Base-by-base conservation (phyloP, 2,113 vertebrate species). In the Callipepla californica region DNA sequence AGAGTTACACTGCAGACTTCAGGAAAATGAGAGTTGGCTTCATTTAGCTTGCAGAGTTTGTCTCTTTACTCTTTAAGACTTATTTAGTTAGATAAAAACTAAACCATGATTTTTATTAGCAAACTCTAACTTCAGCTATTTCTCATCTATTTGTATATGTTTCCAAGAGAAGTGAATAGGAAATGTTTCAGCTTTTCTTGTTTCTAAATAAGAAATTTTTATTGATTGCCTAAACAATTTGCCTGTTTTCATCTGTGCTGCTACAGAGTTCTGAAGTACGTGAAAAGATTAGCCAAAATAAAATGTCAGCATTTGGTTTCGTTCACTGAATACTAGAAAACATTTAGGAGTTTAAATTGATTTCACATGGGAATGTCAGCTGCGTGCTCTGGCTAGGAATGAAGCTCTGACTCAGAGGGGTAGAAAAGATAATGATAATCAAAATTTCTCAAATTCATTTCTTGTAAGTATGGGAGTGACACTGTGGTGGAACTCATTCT, bases 311-410 rank as follows among this genome's bases (percentile, higher is more conserved):
- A 57, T 79, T 94, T 83, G 40, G 5, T 62, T 93, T 92, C 81
- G 20, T 67, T 90, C 53, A 32, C 30, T 75, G 53, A 58, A 72
- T 94, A 53, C 88, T 75, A 86, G 73, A 30, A 72, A 84, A 79
- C 23, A 79, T 76, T 89, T 89, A 84, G 45, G 53, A 93, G 28
- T 42, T 84, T 72, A 76, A 90, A 96, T 72, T 89, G 7, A 34
- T 53, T 95, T 90, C 94, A 93, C 26, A 89, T 73, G 81, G 30
- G 78, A 89, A 89, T 53, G 74, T 81, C 84, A 92, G 86, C 80
- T 79, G 34, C 90, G 86, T 76, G n/a, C 47, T 72, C 80, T 92
- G 86, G 86, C 89, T 89, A 48, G 78, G 90, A 95, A 89, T 69
- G 13, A 44, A 90, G 36, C 59, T 87, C 62, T 95, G 69, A 84